Evolutionary conservation across 2,113 vertebrate species (phyloP), one percentile per base, ranked within the genome.

Genomic region (Leptobrachium leishanense): DNA sequence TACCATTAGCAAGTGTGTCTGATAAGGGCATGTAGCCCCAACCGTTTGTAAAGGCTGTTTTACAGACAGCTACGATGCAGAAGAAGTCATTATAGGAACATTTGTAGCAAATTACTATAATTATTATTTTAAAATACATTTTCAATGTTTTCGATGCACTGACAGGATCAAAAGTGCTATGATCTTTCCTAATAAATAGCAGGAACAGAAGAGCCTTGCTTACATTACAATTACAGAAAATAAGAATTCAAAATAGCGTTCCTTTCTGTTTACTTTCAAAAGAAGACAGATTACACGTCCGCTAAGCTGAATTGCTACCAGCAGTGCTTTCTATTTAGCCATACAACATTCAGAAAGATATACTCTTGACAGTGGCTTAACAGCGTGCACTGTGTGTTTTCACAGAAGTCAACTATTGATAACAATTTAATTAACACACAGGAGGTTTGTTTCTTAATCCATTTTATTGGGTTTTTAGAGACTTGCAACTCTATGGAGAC

Each of bases 91-190:
- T 81, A 68, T 74, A 66, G 68, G 53, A 46, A 57, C 78, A 74
- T 81, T 81, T 81, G 62, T 43, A 81, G 57, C 53, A 81, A 74
- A 81, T 81, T 81, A 68, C 78, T 81, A 74, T 81, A 81, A 81
- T 81, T 54, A 74, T 70, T 74, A 74, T 81, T 81, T 79, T 81
- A 81, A 81, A 81, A 68, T 50, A 74, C 50, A 68, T 79, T 73
- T 79, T 68, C 63, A 20, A 67, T 73, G 73, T 74, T 74, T 76
- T 68, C 73, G 41, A 81, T 67, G 72, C 54, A 41, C 71, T 81
- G 78, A 74, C 78, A 81, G 68, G 76, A 77, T 77, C 67, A 77
- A 77, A 69, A 77, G 78, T 41, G 53, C 71, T 81, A 59, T 81
- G 78, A 74, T 74, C 71, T 81, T 81, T 81, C 43, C 53, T 74